Base-by-base conservation (phyloP, 2,113 vertebrate genomes). In the Ancistrus triradiatus region DNA sequence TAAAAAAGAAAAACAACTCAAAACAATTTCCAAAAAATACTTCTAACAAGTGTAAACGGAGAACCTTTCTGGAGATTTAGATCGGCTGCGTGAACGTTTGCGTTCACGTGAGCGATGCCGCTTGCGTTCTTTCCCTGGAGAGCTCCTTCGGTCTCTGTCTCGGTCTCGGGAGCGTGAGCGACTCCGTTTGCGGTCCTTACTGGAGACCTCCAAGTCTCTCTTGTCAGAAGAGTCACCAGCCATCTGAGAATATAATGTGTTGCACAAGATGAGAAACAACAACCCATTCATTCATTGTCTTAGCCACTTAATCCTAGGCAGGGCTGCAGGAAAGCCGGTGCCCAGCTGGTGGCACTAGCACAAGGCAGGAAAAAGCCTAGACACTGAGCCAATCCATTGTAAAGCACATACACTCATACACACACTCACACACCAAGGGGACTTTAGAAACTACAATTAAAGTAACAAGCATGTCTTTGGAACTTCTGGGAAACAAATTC, bases 41-140 rank as follows among this genome's bases (percentile, higher is more conserved):
- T 59, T 28, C 1, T 1, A 59, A n/a, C 1, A 13, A 4, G 14
- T 13, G 4, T 7, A 21, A 22, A 21, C 1, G 13, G 6, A 53
- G 19, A 73, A 95, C 95, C 95, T 91, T 15, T 98, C 95, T 0
- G 81, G 0, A 5, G 93, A 97, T 73, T 96, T 96, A 33, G 95
- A 97, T 2, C 92, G 86, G 74, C 89, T 91, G 62, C 88, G 76
- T 31, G 84, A 86, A 6, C 91, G 74, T 6, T 93, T 90, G 15
- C 93, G 81, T 10, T 97, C 95, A 57, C 93, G 89, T 17, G 95
- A 95, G 0, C 93, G 88, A 70, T 94, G 91, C 0, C 92, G 85
- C 61, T 92, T 93, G n/a, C 91, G 74, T 0, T 93, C 91, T 75
- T 95, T 95, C 31, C 79, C 48, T 0, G 93, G 93, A 27, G 95